Conservation (phyloP, 2,888 invertebrate genomes). For the Nephrocerus scutellatus region DNA sequence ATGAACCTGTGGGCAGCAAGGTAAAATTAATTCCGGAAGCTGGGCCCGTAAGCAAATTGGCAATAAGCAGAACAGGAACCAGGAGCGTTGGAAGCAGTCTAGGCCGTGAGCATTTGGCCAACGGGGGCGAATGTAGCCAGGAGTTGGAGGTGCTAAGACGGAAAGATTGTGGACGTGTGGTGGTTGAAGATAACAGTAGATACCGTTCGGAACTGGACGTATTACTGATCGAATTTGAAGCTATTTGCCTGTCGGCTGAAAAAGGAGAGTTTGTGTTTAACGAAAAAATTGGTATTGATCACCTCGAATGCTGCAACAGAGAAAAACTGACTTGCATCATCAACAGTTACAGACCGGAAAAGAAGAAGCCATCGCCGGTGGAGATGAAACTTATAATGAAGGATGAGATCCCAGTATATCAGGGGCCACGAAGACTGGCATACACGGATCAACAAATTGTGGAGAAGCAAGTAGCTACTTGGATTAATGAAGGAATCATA, state of each 20-base stretch:
- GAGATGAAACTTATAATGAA: conserved; percentile 7
- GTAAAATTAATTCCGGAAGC: conserved; percentile 1
- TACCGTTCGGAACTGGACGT: conserved; percentile 1
- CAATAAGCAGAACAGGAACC: too few species aligned
- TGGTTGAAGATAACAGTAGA: background rate
- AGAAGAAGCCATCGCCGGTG: too few species aligned
- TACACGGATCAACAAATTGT: conserved; percentile 23
- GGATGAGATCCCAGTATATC: conserved; percentile 8
- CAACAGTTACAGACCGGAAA: too few species aligned
- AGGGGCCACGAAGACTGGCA: conserved; percentile 1
- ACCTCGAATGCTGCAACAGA: too few species aligned
- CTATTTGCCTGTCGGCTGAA: conserved; percentile 3
- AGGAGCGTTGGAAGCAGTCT: too few species aligned
- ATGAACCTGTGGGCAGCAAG: background rate
- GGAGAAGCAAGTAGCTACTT: conserved; percentile 25
- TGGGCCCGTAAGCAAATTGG: conserved; percentile 1
- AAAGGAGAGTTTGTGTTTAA: background rate
- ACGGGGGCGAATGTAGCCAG: too few species aligned
- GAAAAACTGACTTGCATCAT: too few species aligned
- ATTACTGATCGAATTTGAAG: background rate
- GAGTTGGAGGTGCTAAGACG: too few species aligned
- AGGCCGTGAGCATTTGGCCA: too few species aligned
- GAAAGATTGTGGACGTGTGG: conserved; percentile 2
- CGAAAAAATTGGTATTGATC: background rate
- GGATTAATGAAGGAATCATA: conserved; percentile 7